Percentiles rank a stretch among this genome's conserved stretches.
These are phyloP conservation scores for Denticeps clupeoides DNA, from an alignment of 2,797 vertebrate genomes.

Conservation along the genomic window DNA sequence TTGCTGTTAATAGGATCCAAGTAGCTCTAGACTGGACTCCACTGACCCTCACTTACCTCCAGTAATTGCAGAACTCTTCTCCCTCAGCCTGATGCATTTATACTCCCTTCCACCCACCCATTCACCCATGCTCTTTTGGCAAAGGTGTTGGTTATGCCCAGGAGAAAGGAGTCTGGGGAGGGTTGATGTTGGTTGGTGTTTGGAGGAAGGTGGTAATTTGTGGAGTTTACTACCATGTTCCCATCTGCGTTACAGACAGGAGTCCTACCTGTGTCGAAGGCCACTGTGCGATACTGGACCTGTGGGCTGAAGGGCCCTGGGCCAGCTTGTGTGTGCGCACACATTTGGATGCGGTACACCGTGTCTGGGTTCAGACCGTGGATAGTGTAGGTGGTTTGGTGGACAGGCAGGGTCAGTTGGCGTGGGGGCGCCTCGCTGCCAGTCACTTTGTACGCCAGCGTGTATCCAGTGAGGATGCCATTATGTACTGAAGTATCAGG, in stretches of 20 bases:
- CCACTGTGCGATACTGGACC: slow-evolving; percentile 76
- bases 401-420: slow-evolving; percentile 68
- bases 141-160: background rate
- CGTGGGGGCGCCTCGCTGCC: slow-evolving; percentile 38
- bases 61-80: slow-evolving; percentile 18
- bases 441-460: slow-evolving; percentile 69
- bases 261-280: slow-evolving; percentile 86
- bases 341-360: slow-evolving; percentile 81
- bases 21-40: background rate
- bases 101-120: background rate
- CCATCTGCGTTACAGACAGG: slow-evolving; percentile 22
- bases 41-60: slow-evolving; percentile 48
- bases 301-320: slow-evolving; percentile 83
- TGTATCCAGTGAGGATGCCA: slow-evolving; percentile 71
- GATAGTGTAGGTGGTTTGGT: slow-evolving; percentile 69
- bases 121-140: slow-evolving; percentile 16
- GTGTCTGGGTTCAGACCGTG: slow-evolving; percentile 82
- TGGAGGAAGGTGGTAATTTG: slow-evolving; percentile 28
- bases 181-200: slow-evolving; percentile 30
- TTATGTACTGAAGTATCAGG: slow-evolving; percentile 67
- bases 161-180: slow-evolving; percentile 53
- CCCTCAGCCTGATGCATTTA: slow-evolving; percentile 29
- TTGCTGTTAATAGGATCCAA: too few relatives aligned
- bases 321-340: slow-evolving; percentile 80
- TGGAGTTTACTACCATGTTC: slow-evolving; percentile 10